Evolutionary conservation across 1,140 invertebrate genomes (phyloP).

Genomic region (Parasteatoda tepidariorum): DNA sequence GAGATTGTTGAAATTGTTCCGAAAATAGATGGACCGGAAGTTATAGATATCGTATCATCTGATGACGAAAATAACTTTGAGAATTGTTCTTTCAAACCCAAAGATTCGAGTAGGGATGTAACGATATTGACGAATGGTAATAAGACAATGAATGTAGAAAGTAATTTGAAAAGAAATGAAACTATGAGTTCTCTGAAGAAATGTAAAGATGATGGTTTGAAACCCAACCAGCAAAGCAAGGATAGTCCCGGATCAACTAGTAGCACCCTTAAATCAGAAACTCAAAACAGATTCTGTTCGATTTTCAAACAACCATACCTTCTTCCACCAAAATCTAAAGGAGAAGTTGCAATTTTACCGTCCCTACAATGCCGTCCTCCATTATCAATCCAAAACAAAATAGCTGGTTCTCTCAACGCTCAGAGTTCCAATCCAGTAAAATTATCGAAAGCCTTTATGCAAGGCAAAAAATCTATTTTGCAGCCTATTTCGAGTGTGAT

Average conservation of each 20-base stretch:
- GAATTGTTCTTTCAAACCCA: too few species aligned
- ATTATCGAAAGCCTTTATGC: too few species aligned
- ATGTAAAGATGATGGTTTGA: too few species aligned
- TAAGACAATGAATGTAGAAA: too few species aligned
- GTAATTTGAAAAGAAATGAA: too few species aligned
- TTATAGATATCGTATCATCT: conserved; percentile 11
- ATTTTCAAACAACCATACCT: neutral
- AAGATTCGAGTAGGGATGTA: too few species aligned
- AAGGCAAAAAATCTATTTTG: neutral
- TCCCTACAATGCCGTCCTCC: neutral
- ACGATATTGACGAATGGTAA: too few species aligned
- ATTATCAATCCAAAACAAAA: neutral
- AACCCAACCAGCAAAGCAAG: too few species aligned
- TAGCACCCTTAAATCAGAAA: neutral
- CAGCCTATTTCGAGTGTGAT: neutral
- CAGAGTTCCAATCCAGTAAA: too few species aligned
- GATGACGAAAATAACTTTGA: neutral
- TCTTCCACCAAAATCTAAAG: neutral
- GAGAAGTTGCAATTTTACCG: neutral
- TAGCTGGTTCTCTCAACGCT: neutral
- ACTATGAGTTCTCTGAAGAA: neutral
- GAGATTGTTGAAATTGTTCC: too few species aligned
- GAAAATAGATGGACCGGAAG: too few species aligned
- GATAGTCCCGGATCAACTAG: neutral
- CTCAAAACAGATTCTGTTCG: neutral